These are phyloP conservation scores for Chymomyza costata DNA, from an alignment of 1,140 invertebrate genomes.

Conservation along the genomic window DNA sequence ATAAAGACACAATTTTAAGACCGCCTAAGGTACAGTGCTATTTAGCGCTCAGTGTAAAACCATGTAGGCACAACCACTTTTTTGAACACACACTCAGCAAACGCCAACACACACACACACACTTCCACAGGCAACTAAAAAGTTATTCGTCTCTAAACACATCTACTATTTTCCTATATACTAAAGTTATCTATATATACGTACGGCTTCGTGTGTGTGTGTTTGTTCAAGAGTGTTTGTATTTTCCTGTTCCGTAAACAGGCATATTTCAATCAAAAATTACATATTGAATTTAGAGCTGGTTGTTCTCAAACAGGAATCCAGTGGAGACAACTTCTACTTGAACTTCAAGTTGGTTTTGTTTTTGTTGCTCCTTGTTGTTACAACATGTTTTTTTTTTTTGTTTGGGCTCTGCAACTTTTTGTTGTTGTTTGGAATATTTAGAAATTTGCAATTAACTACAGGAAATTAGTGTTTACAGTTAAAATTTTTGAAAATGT, in stretches of 20 bases:
- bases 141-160: constrained; percentile 47
- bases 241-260: constrained; percentile 41
- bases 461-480: constrained; percentile 64
- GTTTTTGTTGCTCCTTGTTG: constrained; percentile 23
- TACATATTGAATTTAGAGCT: constrained; percentile 54
- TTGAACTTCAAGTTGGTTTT: constrained; percentile 16
- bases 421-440: constrained; percentile 31
- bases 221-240: constrained; percentile 12
- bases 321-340: constrained; percentile 13
- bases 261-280: constrained; percentile 72
- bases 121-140: constrained; percentile 28
- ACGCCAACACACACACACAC: not conserved
- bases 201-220: constrained; percentile 17
- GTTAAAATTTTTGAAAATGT: constrained; percentile 27
- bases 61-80: too few relatives aligned
- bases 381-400: constrained; percentile 22
- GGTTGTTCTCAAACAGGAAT: too few relatives aligned
- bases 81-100: too few relatives aligned
- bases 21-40: too few relatives aligned
- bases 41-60: too few relatives aligned
- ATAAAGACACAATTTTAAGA: too few relatives aligned
- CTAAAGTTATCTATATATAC: not conserved
- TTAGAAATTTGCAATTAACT: constrained; percentile 70
- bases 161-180: constrained; percentile 27
- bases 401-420: constrained; percentile 17